Conservation (phyloP, 37 sponge, comb jelly and placozoan species). For the Oopsacas minuta region DNA sequence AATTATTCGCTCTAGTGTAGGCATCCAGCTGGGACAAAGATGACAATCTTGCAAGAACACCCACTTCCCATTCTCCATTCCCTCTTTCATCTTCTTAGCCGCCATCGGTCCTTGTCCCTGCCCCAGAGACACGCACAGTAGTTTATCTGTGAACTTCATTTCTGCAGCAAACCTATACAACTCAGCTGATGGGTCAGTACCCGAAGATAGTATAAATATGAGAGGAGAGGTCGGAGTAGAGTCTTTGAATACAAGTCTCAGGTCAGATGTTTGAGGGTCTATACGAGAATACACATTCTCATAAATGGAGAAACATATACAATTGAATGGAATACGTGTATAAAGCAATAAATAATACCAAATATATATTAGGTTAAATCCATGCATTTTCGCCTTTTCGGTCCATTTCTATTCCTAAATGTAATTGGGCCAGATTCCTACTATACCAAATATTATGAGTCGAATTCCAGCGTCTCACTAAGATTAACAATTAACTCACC, state of each 20-base stretch:
- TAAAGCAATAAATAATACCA: not conserved
- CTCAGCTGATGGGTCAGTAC: constrained; percentile 34
- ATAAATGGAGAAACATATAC: too few species aligned
- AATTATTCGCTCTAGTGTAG: constrained; percentile 38
- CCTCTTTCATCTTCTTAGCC: constrained; percentile 33
- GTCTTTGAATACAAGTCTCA: constrained; percentile 26
- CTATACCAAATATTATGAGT: not conserved
- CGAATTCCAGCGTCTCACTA: not conserved
- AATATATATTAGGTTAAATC: not conserved
- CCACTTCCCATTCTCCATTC: constrained; percentile 32
- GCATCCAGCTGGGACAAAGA: constrained; percentile 30
- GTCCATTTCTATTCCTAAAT: too few species aligned
- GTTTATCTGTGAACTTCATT: constrained; percentile 16
- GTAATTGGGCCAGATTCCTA: too few species aligned
- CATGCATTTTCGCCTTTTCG: too few species aligned
- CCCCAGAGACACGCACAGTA: constrained; percentile 31
- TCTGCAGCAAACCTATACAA: constrained; percentile 36
- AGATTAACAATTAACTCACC: too few species aligned
- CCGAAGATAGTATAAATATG: constrained; percentile 38
- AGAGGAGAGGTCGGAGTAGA: constrained; percentile 30
- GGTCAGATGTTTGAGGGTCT: constrained; percentile 37
- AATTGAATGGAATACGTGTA: too few species aligned
- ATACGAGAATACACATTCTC: not conserved
- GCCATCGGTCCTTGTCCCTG: constrained; percentile 53
- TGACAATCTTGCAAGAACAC: constrained; percentile 45